Conservation (phyloP, 2,797 vertebrate genomes). For the Cossypha caffra region DNA sequence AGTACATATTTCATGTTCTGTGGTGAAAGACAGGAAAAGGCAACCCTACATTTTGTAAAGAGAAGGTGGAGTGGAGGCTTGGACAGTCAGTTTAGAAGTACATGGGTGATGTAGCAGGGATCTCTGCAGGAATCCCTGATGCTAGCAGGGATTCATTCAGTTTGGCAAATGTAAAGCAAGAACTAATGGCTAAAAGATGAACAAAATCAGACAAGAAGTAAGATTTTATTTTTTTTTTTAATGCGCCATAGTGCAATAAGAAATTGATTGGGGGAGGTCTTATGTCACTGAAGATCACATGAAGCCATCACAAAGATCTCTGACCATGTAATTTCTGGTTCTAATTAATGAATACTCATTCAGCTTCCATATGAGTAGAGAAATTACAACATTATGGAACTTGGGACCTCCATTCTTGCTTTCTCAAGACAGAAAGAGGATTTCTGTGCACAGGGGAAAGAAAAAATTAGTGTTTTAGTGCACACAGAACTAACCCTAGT, state of each 20-base stretch:
- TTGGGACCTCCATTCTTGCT: not conserved
- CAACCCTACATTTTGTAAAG: not conserved
- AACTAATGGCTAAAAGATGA: not conserved
- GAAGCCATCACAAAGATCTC: not conserved
- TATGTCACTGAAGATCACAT: not conserved
- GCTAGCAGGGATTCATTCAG: not conserved
- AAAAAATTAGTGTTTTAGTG: not conserved
- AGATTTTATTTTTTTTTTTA: not conserved
- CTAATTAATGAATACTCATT: not conserved
- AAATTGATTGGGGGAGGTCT: not conserved
- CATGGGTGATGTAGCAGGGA: not conserved
- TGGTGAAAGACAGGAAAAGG: not conserved
- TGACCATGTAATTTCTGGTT: not conserved
- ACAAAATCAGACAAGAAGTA: not conserved
- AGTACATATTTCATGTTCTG: not conserved
- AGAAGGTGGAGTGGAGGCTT: rapidly evolving
- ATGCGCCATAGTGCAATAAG: not conserved
- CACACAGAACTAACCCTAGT: not conserved
- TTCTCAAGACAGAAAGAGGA: not conserved
- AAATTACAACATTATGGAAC: not conserved
- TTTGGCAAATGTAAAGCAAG: not conserved
- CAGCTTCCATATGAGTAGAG: not conserved
- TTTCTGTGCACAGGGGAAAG: not conserved
- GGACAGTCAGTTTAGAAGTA: not conserved
- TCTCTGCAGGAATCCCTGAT: not conserved